These are phyloP conservation scores for Rhinopomastus cyanomelas DNA, from an alignment of 2,113 vertebrate species.

Conservation along the genomic window DNA sequence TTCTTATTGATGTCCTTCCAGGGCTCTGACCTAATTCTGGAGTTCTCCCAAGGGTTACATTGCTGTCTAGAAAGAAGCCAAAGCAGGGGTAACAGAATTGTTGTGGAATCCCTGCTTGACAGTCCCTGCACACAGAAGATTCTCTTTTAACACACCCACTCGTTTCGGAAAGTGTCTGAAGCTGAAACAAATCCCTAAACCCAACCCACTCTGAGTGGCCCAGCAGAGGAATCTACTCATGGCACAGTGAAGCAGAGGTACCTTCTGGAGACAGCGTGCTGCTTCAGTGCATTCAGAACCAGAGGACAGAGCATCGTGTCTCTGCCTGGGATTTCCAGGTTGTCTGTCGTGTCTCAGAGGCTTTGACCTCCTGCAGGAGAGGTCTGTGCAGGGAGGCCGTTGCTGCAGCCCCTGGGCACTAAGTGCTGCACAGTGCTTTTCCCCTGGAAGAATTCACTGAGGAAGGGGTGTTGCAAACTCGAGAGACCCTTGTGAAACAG, in stretches of 20 bases:
- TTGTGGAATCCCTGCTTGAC: constrained; percentile 29
- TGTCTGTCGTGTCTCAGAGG: background rate
- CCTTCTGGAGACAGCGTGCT: background rate
- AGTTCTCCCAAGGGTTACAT: constrained; percentile 54
- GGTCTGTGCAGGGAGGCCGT: background rate
- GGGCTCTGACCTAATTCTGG: constrained; percentile 67
- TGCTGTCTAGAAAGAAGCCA: constrained; percentile 56
- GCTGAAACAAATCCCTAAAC: constrained; percentile 12
- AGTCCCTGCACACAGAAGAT: background rate
- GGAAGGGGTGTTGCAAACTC: background rate
- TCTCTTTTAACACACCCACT: constrained; percentile 10
- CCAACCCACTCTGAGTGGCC: background rate
- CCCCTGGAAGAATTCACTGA: background rate
- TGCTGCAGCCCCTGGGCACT: background rate
- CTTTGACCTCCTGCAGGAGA: background rate
- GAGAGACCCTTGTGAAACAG: background rate
- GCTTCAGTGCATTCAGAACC: background rate
- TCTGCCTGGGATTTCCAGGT: background rate
- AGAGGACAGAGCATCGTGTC: background rate
- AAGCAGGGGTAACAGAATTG: constrained; percentile 44
- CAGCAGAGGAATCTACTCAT: background rate
- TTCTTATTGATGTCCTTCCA: constrained; percentile 69
- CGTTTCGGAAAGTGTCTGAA: background rate
- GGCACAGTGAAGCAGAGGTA: background rate
- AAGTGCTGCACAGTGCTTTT: background rate